Conservation (phyloP, 2,888 invertebrate genomes). For the Slavum lentiscoides region DNA sequence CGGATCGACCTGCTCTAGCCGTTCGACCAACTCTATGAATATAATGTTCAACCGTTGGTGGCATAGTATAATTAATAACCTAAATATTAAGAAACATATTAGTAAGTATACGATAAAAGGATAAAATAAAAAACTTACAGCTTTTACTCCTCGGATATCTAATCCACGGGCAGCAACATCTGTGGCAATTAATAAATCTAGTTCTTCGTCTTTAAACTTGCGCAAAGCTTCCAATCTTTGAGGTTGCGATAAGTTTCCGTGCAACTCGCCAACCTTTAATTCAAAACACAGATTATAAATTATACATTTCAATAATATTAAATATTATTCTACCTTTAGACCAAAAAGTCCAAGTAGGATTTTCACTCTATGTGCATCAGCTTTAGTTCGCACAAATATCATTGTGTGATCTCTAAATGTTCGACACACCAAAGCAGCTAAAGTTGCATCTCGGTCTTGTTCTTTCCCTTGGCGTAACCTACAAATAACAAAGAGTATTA, state of each 20-base stretch:
- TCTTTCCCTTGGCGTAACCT: slow-evolving; percentile 87
- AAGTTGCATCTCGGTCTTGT: slow-evolving; percentile 86
- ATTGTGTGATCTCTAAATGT: slow-evolving; percentile 91
- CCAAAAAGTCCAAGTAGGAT: slow-evolving; percentile 89
- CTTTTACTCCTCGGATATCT: slow-evolving; percentile 95
- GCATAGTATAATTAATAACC: slow-evolving; percentile 94
- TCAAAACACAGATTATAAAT: background rate
- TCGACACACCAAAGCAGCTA: slow-evolving; percentile 79
- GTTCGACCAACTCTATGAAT: slow-evolving; percentile 96
- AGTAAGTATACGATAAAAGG: background rate
- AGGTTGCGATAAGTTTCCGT: slow-evolving; percentile 94
- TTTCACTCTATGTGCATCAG: slow-evolving; percentile 90
- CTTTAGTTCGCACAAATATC: slow-evolving; percentile 95
- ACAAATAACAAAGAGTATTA: slow-evolving; percentile 41
- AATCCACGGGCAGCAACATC: slow-evolving; percentile 93
- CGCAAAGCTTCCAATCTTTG: slow-evolving; percentile 88
- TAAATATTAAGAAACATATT: slow-evolving; percentile 55
- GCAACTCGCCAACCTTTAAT: slow-evolving; percentile 77
- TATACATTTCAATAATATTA: slow-evolving; percentile 1
- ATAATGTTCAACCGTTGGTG: slow-evolving; percentile 91
- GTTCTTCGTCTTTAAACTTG: slow-evolving; percentile 82
- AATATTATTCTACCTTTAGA: slow-evolving; percentile 68
- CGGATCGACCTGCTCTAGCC: slow-evolving; percentile 90
- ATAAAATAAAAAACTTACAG: slow-evolving; percentile 63
- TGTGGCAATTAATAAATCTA: slow-evolving; percentile 88